Base-by-base conservation (phyloP, 2,888 invertebrate genomes). In the Harpagoxenus sublaevis region DNA sequence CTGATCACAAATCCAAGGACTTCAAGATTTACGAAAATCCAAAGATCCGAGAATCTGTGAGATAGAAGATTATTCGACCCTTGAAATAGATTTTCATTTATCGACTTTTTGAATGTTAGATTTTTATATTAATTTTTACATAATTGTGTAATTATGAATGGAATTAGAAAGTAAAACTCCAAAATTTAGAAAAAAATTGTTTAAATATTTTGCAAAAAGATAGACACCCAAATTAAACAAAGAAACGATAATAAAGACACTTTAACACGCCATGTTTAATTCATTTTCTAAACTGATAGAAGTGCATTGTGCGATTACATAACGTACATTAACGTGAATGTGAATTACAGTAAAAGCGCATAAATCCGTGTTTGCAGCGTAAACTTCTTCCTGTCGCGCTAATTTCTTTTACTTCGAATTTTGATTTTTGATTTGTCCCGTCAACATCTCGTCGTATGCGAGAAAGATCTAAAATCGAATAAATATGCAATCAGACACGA, bases 401-500 rank as follows among this genome's bases (percentile, higher is more conserved):
- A 74, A 57, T 68, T 68, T 68, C 68, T 78, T 42, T 68, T 45
- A n/a, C 45, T 39, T 39, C 18, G 15, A n/a, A 35, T 79, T 79
- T 71, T 71, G 57, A 79, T 48, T 71, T 62, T 18, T 71, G 51
- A 71, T 71, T 79, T 60, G 48, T 71, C 48, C 60, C 48, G 71
- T 71, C 71, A 71, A 71, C 60, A 79, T 51, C 39, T 66, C 66
- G 65, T 71, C 35, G 55, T 9, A 31, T 66, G 68, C 73, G 65
- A 45, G 39, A 60, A 63, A 23, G 57, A 63, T 53, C 55, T 66
- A 62, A 75, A 87, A 86, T 89, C 86, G 63, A 89, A 87, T 89
- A 90, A 88, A 90, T 89, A 89, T 83, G 83, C 90, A 90, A 90
- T 90, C 90, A 84, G 83, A 78, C 73, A 42, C 57, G 62, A 57